Evolutionary conservation across 1,140 invertebrate species (phyloP).

Genomic region (Trypoxylus dichotomus): DNA sequence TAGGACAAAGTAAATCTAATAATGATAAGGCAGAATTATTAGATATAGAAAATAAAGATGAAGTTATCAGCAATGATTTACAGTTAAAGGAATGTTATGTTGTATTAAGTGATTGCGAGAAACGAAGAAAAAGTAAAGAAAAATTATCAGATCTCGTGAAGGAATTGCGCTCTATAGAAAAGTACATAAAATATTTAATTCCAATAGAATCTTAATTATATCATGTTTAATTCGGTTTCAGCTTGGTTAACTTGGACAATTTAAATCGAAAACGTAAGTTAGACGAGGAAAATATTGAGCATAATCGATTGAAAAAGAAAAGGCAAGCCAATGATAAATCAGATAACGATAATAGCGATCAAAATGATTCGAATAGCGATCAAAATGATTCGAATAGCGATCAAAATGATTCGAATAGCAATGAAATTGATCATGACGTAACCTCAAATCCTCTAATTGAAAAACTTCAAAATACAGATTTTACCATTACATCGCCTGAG

Average conservation of each 20-base stretch:
- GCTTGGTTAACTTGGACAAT: neutral
- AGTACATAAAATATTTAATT: neutral
- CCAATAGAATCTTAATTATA: neutral
- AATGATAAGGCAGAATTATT: neutral
- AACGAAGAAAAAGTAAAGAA: neutral
- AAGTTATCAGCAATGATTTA: neutral
- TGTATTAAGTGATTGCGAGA: neutral
- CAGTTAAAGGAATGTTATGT: neutral
- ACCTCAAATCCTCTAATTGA: too few relatives aligned
- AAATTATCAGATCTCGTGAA: neutral
- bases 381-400: neutral
- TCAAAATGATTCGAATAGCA: neutral
- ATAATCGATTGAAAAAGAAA: neutral
- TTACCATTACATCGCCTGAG: too few relatives aligned
- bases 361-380: neutral
- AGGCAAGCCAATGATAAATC: neutral
- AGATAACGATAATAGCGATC: neutral
- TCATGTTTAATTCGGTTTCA: neutral
- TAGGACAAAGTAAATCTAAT: neutral
- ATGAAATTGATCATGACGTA: neutral
- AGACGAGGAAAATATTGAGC: neutral
- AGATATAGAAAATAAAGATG: neutral
- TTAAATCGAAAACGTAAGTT: conserved; percentile 6
- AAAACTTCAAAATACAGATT: too few relatives aligned
- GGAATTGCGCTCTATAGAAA: neutral